Evolutionary conservation across 2,888 invertebrate genomes (phyloP).

Genomic region (Norana najaformis): DNA sequence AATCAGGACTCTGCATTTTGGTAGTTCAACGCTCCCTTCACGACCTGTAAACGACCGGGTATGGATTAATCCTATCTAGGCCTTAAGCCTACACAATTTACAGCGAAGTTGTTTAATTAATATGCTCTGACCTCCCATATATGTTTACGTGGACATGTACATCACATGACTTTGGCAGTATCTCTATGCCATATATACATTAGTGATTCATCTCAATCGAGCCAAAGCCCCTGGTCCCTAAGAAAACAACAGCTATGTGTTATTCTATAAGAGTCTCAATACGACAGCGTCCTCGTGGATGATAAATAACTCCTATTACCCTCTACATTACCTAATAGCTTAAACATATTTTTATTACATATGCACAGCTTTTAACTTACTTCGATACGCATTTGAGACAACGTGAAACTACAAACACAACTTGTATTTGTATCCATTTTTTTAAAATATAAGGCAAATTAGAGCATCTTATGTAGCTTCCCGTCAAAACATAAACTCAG

Average conservation of each 20-base stretch:
- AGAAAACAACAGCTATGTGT: neutral
- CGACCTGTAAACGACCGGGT: neutral
- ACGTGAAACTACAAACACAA: too few species aligned
- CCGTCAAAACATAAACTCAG: too few species aligned
- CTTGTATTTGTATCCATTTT: too few species aligned
- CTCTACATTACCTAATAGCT: too few species aligned
- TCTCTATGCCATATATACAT: neutral
- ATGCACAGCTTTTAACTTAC: too few species aligned
- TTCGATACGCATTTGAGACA: too few species aligned
- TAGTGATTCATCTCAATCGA: neutral
- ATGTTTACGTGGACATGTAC: too few species aligned
- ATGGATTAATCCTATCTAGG: neutral
- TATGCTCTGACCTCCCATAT: neutral
- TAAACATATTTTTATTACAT: too few species aligned
- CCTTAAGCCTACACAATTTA: neutral
- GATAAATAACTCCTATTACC: too few species aligned
- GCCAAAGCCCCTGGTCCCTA: neutral
- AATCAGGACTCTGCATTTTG: neutral
- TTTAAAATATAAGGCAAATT: too few species aligned
- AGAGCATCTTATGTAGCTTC: too few species aligned
- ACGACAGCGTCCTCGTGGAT: neutral
- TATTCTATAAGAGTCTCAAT: neutral
- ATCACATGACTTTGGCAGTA: too few species aligned
- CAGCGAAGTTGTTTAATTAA: neutral
- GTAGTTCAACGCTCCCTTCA: neutral